Percentiles rank a stretch among this genome's conserved stretches.
These are phyloP conservation scores for Rhynchopsitta pachyrhyncha DNA, from an alignment of 2,113 vertebrate genomes.

Conservation along the genomic window DNA sequence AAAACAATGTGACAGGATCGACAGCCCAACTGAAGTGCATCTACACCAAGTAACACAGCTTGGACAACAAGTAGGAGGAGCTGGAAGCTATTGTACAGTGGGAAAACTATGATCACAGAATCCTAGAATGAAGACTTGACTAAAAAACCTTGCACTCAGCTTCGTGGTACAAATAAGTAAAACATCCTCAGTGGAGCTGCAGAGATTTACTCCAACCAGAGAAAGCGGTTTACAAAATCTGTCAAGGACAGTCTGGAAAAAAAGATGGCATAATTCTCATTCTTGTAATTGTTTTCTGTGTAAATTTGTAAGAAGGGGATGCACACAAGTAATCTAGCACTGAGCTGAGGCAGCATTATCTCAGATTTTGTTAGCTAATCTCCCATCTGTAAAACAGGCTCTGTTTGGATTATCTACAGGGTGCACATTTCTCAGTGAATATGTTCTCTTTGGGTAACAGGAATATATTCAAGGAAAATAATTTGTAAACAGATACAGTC, in stretches of 20 bases:
- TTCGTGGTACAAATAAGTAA: background rate
- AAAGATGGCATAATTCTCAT: background rate
- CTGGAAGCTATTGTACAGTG: background rate
- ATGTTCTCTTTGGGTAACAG: slow-evolving; percentile 62
- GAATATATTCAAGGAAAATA: slow-evolving; percentile 69
- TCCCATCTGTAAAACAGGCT: slow-evolving; percentile 69
- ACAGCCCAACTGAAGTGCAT: background rate
- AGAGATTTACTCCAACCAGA: background rate
- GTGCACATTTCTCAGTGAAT: slow-evolving; percentile 45
- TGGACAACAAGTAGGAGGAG: background rate
- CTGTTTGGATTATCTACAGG: slow-evolving; percentile 67
- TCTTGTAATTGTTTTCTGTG: background rate
- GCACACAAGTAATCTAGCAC: background rate
- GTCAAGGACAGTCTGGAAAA: background rate
- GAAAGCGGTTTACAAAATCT: background rate
- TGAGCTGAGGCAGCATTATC: slow-evolving; percentile 27
- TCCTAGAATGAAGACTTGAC: background rate
- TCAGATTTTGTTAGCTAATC: slow-evolving; percentile 64
- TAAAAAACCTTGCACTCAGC: background rate
- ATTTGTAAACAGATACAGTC: slow-evolving; percentile 66
- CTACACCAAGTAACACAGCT: background rate
- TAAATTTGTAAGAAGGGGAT: slow-evolving; percentile 3
- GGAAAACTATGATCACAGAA: background rate
- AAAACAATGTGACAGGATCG: background rate
- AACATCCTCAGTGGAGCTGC: background rate